Base-by-base conservation (phyloP, 2,797 vertebrate species). In the Artibeus jamaicensis region DNA sequence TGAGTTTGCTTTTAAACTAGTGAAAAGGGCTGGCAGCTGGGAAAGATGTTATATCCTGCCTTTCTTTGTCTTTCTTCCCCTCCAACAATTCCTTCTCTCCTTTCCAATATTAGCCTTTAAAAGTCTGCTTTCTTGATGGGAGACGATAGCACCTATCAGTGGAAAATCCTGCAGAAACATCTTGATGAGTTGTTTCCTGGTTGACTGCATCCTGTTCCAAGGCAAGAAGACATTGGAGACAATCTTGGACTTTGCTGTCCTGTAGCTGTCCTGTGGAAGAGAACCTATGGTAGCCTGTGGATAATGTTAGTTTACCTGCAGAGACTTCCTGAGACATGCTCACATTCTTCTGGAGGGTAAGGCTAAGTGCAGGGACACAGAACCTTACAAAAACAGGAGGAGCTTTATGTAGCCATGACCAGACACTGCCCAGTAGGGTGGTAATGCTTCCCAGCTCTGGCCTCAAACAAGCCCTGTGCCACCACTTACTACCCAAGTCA, bases 61-160 rank as follows among this genome's bases (percentile, higher is more conserved):
- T 86, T 62, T 78, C 16, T 59, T 42, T 59, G 62, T 91, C 78
- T 55, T 90, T 90, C 91, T 0, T 21, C 16, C 50, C 21, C 22
- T 39, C 3, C 34, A 55, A 55, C 15, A 39, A 39, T 2, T 48
- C n/a, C 29, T 39, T 0, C 5, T 12, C 46, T 22, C n/a, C 44
- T 26, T 48, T 32, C 18, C 22, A 67, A 16, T 21, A 16, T 48
- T 32, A 26, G 55, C 44, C 29, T 19, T 78, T 76, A 12, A 32
- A 86, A 85, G 32, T 62, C 22, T 19, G 24, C 32, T 86, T 95
- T 96, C 29, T 37, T 76, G 42, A 39, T 65, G 18, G 59, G 57
- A 68, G 42, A 65, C 12, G 62, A 44, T 5, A 32, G 42, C 9
- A 10, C 18, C 1, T 12, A 3, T 12, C 0, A 5, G 70, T 10